Evolutionary conservation across 2,797 vertebrate species (phyloP).

Genomic region (Acanthiza pusilla): DNA sequence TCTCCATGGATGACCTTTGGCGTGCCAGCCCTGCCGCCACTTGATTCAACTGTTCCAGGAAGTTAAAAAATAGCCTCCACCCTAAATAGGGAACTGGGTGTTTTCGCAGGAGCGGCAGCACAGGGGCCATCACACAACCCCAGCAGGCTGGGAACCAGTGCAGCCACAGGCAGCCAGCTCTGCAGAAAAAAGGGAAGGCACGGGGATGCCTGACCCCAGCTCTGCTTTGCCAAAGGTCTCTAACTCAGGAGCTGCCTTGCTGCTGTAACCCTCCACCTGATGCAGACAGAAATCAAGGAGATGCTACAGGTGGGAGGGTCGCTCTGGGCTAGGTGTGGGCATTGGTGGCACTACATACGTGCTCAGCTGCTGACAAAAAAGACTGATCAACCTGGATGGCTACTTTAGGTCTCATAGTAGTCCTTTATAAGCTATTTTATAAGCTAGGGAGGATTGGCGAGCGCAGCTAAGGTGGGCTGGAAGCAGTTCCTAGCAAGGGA

Average conservation of each 20-base stretch:
- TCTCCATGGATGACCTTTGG: neutral
- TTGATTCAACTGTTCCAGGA: slow-evolving; percentile 52
- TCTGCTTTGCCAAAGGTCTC: neutral
- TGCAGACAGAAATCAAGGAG: neutral
- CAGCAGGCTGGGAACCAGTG: neutral
- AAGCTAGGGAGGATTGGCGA: neutral
- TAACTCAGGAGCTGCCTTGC: neutral
- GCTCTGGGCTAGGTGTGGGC: neutral
- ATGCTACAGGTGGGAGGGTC: neutral
- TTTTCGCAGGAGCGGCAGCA: neutral
- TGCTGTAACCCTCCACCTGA: neutral
- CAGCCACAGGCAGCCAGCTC: neutral
- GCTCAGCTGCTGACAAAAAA: neutral
- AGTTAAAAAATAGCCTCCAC: slow-evolving; percentile 31
- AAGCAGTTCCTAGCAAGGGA: neutral
- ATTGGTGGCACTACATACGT: accelerated
- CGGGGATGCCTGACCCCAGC: neutral
- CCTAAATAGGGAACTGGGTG: slow-evolving; percentile 30
- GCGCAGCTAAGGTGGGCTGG: neutral
- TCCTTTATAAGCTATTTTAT: neutral
- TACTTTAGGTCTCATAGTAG: neutral
- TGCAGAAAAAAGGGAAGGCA: neutral
- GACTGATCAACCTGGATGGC: neutral
- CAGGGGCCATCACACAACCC: neutral
- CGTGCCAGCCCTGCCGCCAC: neutral